A percentile compares a stretch with the other conserved stretches of the same genome.
These are phyloP conservation scores for Cyrtonyx montezumae DNA, from an alignment of 2,113 vertebrate genomes.

Conservation along the genomic window DNA sequence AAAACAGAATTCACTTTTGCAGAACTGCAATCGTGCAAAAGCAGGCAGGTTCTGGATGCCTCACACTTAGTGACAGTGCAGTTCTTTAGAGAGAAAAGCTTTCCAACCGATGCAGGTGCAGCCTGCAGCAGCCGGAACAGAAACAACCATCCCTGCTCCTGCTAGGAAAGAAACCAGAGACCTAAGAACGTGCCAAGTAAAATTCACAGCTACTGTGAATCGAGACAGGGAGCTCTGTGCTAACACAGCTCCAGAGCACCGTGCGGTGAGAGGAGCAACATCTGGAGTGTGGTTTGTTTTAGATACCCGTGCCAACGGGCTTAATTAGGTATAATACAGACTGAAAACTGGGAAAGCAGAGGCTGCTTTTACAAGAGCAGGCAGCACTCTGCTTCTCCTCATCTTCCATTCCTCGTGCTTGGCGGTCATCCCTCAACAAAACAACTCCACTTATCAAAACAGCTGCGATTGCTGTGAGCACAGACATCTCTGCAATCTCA, in stretches of 20 bases:
- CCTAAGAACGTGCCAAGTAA: background rate
- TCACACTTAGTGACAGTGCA: background rate
- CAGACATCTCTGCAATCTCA: background rate
- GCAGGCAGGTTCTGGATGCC: background rate
- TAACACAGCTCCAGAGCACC: background rate
- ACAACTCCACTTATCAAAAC: rapidly evolving
- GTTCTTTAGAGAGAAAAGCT: background rate
- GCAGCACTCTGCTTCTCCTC: background rate
- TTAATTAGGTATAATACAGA: background rate
- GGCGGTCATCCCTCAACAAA: background rate
- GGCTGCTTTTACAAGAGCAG: background rate
- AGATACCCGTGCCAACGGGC: background rate
- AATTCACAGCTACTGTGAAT: background rate
- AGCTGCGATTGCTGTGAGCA: rapidly evolving
- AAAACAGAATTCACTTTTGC: background rate
- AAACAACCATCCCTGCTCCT: background rate
- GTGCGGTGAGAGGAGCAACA: background rate
- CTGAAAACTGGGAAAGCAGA: background rate
- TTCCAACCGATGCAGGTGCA: rapidly evolving
- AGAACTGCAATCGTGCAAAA: background rate
- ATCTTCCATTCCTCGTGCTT: rapidly evolving
- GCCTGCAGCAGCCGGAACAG: background rate
- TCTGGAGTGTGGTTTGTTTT: background rate
- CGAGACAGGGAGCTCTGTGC: background rate
- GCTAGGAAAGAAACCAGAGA: background rate